phyloP scores from a whole-genome alignment of 1,140 invertebrate genomes.

The Scaptomyza hsui region DNA sequence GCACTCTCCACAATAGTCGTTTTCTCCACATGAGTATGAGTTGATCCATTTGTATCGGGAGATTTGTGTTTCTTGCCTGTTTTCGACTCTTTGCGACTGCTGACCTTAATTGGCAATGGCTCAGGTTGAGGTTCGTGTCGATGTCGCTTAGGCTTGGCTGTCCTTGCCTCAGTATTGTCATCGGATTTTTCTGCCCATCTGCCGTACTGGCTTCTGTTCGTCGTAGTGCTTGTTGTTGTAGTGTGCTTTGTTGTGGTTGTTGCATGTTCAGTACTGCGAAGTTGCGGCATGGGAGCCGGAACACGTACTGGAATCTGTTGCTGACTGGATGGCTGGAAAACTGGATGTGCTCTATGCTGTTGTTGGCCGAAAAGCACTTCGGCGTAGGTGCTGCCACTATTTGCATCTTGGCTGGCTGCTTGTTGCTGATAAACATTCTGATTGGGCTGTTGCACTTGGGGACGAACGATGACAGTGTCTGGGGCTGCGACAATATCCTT shows the following conservation, averaged over 20 bases:
- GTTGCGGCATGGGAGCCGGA: constrained; percentile 50
- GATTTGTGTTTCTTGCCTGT: constrained; percentile 51
- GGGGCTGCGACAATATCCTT: constrained; percentile 27
- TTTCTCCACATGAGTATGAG: constrained; percentile 7
- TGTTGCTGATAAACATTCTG: constrained; percentile 38
- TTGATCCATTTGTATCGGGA: constrained; percentile 49
- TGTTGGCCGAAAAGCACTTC: constrained; percentile 80
- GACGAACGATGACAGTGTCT: constrained; percentile 46
- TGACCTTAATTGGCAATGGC: constrained; percentile 65
- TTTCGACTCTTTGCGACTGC: constrained; percentile 57
- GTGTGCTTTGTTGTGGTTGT: constrained; percentile 35
- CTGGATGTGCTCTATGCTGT: constrained; percentile 63
- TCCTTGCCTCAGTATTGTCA: constrained; percentile 59
- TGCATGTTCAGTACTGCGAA: constrained; percentile 47
- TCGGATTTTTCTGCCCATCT: constrained; percentile 63
- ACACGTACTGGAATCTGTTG: constrained; percentile 80
- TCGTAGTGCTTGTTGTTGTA: constrained; percentile 43
- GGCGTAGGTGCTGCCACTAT: constrained; percentile 74
- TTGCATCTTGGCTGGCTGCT: constrained; percentile 36
- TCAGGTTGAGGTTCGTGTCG: constrained; percentile 62
- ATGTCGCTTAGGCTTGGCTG: constrained; percentile 48
- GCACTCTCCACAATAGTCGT: constrained; percentile 11
- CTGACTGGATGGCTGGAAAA: constrained; percentile 86
- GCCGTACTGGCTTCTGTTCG: constrained; percentile 43
- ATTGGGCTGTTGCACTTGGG: constrained; percentile 43